Evolutionary conservation across 1,140 invertebrate genomes (phyloP).

Genomic region (Trichogramma pretiosum): DNA sequence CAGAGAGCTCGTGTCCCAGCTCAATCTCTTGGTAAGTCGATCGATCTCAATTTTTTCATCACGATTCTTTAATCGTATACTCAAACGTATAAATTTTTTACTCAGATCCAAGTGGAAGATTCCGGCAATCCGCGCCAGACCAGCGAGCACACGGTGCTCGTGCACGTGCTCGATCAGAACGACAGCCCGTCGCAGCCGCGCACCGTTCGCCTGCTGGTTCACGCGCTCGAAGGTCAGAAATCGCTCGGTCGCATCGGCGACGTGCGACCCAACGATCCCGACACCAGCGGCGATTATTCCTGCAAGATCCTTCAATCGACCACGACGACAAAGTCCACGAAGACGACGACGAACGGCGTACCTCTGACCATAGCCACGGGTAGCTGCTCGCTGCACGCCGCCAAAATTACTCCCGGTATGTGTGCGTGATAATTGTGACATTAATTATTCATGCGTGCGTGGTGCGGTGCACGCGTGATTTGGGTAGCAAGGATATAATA

Average conservation of each 20-base stretch:
- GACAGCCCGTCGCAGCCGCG: conserved; percentile 81
- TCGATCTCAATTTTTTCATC: not conserved
- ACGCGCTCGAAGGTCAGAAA: conserved; percentile 64
- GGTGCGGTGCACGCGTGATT: too few relatives aligned
- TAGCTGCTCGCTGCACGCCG: conserved; percentile 58
- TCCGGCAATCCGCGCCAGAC: conserved; percentile 75
- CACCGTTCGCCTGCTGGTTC: conserved; percentile 71
- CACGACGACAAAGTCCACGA: too few relatives aligned
- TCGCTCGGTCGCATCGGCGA: conserved; percentile 77
- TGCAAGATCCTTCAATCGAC: conserved; percentile 62
- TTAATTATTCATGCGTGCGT: conserved; percentile 15
- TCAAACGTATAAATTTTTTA: not conserved
- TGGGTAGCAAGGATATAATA: too few relatives aligned
- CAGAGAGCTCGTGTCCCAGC: conserved; percentile 65
- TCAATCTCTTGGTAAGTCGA: conserved; percentile 55
- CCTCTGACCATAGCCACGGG: too few relatives aligned
- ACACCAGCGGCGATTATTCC: conserved; percentile 76
- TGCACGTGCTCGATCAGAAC: conserved; percentile 81
- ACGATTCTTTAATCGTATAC: not conserved
- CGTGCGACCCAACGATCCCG: conserved; percentile 83
- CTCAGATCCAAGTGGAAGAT: conserved; percentile 75
- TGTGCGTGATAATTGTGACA: too few relatives aligned
- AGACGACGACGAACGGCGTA: too few relatives aligned
- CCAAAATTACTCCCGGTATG: conserved; percentile 53
- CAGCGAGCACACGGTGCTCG: conserved; percentile 64